Evolutionary conservation across 2,797 vertebrate genomes (phyloP).

Genomic region (Hybognathus amarus): DNA sequence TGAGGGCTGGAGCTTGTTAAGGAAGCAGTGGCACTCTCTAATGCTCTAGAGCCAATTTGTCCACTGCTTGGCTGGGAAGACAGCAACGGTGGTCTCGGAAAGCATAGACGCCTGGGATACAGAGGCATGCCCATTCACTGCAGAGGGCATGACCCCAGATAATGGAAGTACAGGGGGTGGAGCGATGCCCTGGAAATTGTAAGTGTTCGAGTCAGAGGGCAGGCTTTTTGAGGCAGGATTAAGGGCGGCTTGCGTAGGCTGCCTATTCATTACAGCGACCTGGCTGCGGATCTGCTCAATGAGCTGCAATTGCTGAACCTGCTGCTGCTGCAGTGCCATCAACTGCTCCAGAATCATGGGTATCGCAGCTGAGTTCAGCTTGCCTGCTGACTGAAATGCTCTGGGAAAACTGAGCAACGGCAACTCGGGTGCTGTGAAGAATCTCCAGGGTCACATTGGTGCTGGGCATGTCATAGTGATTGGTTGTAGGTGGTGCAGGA

Average conservation of each 20-base stretch:
- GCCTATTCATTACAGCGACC: conserved; percentile 91
- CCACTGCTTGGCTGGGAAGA: conserved; percentile 77
- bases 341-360: conserved; percentile 96
- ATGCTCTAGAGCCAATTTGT: conserved; percentile 74
- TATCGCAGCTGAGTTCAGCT: conserved; percentile 82
- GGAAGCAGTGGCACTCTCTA: conserved; percentile 72
- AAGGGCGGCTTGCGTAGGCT: conserved; percentile 80
- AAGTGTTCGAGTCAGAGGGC: conserved; percentile 72
- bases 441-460: conserved; percentile 97
- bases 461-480: conserved; percentile 84
- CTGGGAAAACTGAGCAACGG: conserved; percentile 97
- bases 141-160: conserved; percentile 78
- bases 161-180: conserved; percentile 81
- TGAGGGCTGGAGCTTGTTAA: conserved; percentile 71
- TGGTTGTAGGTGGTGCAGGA: conserved; percentile 73
- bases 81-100: conserved; percentile 78
- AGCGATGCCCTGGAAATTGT: conserved; percentile 80
- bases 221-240: conserved; percentile 76
- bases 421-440: conserved; percentile 94
- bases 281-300: conserved; percentile 98
- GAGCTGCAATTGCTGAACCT: conserved; percentile 96
- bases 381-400: conserved; percentile 69
- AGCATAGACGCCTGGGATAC: conserved; percentile 73
- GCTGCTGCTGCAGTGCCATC: conserved; percentile 94
- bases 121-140: conserved; percentile 76